Conservation (phyloP, 1,140 invertebrate genomes). For the Andrena cerasifolii region DNA sequence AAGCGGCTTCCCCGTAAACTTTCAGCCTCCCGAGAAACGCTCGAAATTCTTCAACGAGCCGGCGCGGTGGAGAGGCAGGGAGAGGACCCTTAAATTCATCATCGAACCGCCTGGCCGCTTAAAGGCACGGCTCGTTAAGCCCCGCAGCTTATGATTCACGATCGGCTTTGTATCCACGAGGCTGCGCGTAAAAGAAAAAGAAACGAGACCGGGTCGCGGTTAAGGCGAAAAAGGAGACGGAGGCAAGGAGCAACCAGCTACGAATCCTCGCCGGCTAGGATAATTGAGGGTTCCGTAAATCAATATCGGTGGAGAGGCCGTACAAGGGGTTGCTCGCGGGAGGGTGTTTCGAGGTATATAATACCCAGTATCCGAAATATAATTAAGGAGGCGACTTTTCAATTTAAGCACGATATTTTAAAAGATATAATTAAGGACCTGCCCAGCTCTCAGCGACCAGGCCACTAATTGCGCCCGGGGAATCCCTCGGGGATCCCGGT, state of each 20-base stretch:
- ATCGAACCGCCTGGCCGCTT: conserved; percentile 49
- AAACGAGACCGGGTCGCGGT: conserved; percentile 20
- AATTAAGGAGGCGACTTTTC: conserved; percentile 77
- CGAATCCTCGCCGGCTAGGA: conserved; percentile 53
- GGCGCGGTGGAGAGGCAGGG: not conserved
- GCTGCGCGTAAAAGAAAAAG: conserved; percentile 54
- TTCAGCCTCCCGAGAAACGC: not conserved
- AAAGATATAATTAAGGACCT: conserved; percentile 78
- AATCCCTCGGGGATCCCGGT: conserved; percentile 44
- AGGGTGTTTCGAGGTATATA: conserved; percentile 59
- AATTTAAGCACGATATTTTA: conserved; percentile 79
- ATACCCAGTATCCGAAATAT: conserved; percentile 74
- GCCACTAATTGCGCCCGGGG: conserved; percentile 73
- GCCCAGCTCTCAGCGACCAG: conserved; percentile 66
- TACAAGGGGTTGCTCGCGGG: conserved; percentile 30
- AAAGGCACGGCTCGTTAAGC: conserved; percentile 70
- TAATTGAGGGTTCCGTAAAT: conserved; percentile 76
- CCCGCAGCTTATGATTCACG: conserved; percentile 71
- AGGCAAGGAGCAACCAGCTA: conserved; percentile 46
- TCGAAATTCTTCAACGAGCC: conserved; percentile 13
- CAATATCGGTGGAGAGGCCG: conserved; percentile 59
- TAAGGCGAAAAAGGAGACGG: not conserved
- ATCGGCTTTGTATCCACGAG: conserved; percentile 62
- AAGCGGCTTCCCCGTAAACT: not conserved
- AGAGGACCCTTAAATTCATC: conserved; percentile 61